phyloP scores from a whole-genome alignment of 2,888 invertebrate genomes.

The Cyaniris semiargus region DNA sequence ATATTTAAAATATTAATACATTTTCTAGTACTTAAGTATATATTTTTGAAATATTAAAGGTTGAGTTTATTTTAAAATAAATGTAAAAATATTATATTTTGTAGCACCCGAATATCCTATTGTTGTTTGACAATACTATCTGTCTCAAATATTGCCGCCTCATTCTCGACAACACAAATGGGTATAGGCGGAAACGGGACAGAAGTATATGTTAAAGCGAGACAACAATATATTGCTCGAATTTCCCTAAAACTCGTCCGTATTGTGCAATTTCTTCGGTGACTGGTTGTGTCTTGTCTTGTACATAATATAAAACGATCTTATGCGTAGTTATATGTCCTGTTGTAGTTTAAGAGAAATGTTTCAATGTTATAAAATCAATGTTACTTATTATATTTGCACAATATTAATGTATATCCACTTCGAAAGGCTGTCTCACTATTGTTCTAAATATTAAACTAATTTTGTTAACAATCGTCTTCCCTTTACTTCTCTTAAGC shows the following conservation, averaged over 20 bases:
- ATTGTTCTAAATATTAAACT: conserved; percentile 32
- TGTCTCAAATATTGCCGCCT: neutral
- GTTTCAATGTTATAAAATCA: conserved; percentile 48
- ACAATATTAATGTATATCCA: conserved; percentile 57
- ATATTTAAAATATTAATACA: neutral
- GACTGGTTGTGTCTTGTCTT: conserved; percentile 42
- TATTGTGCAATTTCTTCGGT: conserved; percentile 16
- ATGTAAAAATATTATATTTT: neutral
- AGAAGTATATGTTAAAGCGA: neutral
- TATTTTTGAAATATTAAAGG: neutral
- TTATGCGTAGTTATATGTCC: conserved; percentile 42
- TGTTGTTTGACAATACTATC: neutral
- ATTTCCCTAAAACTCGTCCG: neutral
- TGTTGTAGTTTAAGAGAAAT: conserved; percentile 44
- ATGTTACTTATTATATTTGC: conserved; percentile 50
- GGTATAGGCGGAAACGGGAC: neutral
- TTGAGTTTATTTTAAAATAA: neutral
- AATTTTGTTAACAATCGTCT: conserved; percentile 45
- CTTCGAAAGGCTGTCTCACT: conserved; percentile 56
- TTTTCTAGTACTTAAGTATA: neutral
- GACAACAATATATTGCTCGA: neutral
- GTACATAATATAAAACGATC: conserved; percentile 37
- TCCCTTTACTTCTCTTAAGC: conserved; percentile 45
- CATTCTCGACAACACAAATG: neutral
- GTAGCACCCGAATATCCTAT: neutral